phyloP scores from a whole-genome alignment of 2,888 invertebrate genomes.

The Lordiphosa andalusiaca region DNA sequence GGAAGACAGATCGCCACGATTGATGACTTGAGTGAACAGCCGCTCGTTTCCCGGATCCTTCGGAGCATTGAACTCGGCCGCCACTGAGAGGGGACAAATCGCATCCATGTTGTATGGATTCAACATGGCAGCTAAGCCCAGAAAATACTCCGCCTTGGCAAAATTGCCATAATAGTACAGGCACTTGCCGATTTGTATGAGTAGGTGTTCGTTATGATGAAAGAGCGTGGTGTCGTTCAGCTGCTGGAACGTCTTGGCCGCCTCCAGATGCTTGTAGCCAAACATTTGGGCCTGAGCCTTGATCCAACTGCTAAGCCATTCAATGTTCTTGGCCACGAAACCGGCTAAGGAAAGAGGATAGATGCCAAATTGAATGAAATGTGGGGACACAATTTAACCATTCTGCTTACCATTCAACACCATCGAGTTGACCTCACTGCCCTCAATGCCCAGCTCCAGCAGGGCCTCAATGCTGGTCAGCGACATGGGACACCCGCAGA shows the following conservation, averaged over 20 bases:
- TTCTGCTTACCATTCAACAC: constrained; percentile 82
- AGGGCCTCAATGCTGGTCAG: constrained; percentile 88
- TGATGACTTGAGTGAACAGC: constrained; percentile 80
- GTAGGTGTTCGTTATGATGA: constrained; percentile 85
- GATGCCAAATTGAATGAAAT: too few species aligned
- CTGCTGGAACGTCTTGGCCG: constrained; percentile 84
- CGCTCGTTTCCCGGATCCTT: constrained; percentile 84
- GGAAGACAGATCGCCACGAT: constrained; percentile 81
- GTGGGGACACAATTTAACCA: too few species aligned
- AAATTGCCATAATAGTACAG: constrained; percentile 87
- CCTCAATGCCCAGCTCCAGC: constrained; percentile 86
- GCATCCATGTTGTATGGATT: constrained; percentile 83
- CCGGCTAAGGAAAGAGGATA: constrained; percentile 53
- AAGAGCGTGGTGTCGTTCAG: constrained; percentile 85
- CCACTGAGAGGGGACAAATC: constrained; percentile 85
- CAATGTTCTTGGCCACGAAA: constrained; percentile 72
- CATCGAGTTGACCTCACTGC: constrained; percentile 87
- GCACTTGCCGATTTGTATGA: constrained; percentile 87
- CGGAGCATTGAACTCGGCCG: constrained; percentile 82
- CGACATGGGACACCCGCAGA: constrained; percentile 88
- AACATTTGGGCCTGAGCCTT: constrained; percentile 85
- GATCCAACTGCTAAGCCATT: constrained; percentile 84
- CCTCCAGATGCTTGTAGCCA: constrained; percentile 85
- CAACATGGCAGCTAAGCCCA: constrained; percentile 80
- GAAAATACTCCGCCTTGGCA: constrained; percentile 82